Evolutionary conservation across 2,888 invertebrate species (phyloP).

Genomic region (Meteorus colon): DNA sequence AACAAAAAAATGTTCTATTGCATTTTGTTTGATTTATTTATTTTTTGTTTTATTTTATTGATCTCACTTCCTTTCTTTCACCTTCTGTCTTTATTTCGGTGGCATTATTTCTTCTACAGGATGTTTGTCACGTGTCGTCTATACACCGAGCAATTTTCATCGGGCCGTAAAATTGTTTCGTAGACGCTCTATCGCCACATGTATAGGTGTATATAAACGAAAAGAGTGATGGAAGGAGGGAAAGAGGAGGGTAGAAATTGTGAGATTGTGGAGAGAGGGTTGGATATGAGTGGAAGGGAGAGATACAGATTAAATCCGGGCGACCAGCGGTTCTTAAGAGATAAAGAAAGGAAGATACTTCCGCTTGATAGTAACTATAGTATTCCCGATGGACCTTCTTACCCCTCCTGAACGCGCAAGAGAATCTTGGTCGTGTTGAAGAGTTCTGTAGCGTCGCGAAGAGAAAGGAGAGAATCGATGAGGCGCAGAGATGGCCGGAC

Average conservation of each 20-base stretch:
- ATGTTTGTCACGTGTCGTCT: constrained; percentile 4
- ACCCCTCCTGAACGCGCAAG: background rate
- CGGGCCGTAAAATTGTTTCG: constrained; percentile 17
- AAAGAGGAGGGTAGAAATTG: no score
- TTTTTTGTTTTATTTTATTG: constrained; percentile 10
- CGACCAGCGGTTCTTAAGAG: background rate
- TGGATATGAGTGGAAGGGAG: background rate
- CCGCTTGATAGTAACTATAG: background rate
- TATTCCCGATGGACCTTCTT: constrained; percentile 18
- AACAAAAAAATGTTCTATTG: background rate
- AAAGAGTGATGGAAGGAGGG: background rate
- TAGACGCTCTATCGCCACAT: background rate
- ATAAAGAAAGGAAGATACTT: background rate
- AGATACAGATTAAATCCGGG: constrained; percentile 5
- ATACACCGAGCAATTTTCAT: constrained; percentile 24
- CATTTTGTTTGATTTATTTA: background rate
- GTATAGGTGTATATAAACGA: background rate
- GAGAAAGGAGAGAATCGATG: constrained; percentile 40
- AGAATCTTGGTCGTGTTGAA: constrained; percentile 8
- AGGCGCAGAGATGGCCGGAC: constrained; percentile 44
- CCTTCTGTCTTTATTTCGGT: background rate
- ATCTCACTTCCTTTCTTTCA: background rate
- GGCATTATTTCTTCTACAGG: background rate
- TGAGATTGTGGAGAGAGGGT: no score
- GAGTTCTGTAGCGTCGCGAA: background rate